Percentiles rank a stretch among this genome's conserved stretches.
phyloP scores from a whole-genome alignment of 2,797 vertebrate species.

The Lutjanus campechanus region DNA sequence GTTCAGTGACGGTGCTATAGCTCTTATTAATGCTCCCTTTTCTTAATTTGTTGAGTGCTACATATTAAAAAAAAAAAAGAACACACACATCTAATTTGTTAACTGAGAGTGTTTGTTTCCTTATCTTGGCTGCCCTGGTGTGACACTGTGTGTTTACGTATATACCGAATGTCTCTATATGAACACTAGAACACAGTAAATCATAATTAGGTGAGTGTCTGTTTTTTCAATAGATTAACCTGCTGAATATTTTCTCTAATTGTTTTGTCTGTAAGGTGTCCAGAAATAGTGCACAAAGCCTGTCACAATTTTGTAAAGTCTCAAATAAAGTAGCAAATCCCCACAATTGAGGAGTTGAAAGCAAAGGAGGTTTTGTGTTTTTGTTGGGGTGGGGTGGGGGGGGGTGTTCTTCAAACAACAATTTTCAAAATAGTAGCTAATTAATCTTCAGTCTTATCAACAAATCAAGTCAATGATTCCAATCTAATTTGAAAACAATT shows the following conservation, averaged over 20 bases:
- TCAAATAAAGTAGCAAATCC: not conserved
- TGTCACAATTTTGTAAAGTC: too few relatives aligned
- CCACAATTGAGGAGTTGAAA: not conserved
- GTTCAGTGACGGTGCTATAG: not conserved
- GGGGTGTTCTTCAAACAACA: too few relatives aligned
- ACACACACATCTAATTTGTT: not conserved
- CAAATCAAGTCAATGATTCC: not conserved
- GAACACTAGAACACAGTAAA: not conserved
- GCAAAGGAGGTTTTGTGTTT: not conserved
- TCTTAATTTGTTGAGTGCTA: not conserved
- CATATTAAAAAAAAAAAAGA: not conserved
- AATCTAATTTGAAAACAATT: not conserved
- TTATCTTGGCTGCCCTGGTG: not conserved
- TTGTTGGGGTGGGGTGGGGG: not conserved
- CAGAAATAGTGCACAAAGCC: too few relatives aligned
- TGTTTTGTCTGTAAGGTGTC: not conserved
- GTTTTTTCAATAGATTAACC: slow-evolving; percentile 6
- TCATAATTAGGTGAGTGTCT: not conserved
- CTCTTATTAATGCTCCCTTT: not conserved
- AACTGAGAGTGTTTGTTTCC: not conserved
- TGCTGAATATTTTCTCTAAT: not conserved
- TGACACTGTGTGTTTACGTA: not conserved
- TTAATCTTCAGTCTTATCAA: not conserved
- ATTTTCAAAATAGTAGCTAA: not conserved
- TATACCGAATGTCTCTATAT: not conserved